Evolutionary conservation across 2,113 vertebrate genomes (phyloP).

Genomic region (Lampris incognitus): DNA sequence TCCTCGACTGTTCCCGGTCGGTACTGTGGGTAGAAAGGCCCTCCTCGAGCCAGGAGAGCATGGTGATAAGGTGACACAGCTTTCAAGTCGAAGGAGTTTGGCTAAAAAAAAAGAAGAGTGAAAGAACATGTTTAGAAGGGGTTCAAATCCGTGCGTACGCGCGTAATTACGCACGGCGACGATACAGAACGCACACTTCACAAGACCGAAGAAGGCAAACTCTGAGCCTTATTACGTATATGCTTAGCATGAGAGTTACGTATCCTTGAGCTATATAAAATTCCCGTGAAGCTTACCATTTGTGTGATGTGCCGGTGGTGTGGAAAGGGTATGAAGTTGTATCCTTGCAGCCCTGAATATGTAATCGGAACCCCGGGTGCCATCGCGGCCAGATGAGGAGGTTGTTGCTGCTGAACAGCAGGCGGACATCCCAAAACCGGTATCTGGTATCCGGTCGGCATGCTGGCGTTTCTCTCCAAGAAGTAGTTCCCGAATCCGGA

Average conservation of each 20-base stretch:
- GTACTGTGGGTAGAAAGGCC: conserved; percentile 71
- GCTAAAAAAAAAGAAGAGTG: conserved; percentile 65
- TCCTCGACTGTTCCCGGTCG: conserved; percentile 67
- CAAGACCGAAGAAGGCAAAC: background rate
- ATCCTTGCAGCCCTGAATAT: conserved; percentile 82
- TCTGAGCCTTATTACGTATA: too few species aligned
- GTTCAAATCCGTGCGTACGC: background rate
- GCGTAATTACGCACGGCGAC: conserved; percentile 49
- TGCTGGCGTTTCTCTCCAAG: conserved; percentile 76
- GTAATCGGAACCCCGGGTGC: conserved; percentile 74
- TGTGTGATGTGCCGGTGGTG: conserved; percentile 80
- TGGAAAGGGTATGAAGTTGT: conserved; percentile 82
- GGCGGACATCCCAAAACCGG: conserved; percentile 74
- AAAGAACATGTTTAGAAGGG: background rate
- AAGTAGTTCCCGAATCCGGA: conserved; percentile 81
- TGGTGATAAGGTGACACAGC: conserved; percentile 75
- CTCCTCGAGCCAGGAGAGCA: conserved; percentile 69
- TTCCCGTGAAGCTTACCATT: conserved; percentile 70
- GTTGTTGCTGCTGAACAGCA: conserved; percentile 70
- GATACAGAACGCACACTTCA: background rate
- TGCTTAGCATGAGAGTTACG: too few species aligned
- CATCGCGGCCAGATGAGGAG: conserved; percentile 77
- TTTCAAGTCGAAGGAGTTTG: conserved; percentile 68
- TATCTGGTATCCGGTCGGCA: conserved; percentile 79
- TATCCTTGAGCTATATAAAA: too few species aligned